These are phyloP conservation scores for Penaeus indicus DNA, from an alignment of 1,140 invertebrate genomes.

Conservation along the genomic window DNA sequence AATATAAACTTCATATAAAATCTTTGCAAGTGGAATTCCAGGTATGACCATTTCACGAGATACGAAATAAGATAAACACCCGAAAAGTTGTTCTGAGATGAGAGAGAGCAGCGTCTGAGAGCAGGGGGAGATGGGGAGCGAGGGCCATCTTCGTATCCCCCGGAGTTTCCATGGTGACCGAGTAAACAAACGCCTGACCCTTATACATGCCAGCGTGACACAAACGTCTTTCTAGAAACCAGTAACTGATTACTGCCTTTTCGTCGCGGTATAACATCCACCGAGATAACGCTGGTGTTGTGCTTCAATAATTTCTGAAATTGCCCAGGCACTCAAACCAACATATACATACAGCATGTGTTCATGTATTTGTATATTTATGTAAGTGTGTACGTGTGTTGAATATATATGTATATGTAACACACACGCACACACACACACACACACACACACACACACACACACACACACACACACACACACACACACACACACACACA, in stretches of 20 bases:
- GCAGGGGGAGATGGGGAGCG: neutral
- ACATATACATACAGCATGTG: too few species aligned
- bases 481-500: neutral
- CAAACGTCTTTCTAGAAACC: too few species aligned
- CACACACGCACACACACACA: neutral
- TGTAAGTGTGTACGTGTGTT: neutral
- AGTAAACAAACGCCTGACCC: too few species aligned
- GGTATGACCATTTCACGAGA: neutral
- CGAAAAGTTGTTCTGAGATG: neutral
- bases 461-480: slow-evolving; percentile 26
- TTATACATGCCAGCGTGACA: too few species aligned
- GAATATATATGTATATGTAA: neutral
- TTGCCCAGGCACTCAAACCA: too few species aligned
- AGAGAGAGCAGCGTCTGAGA: neutral
- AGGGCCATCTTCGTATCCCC: neutral
- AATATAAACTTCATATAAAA: neutral
- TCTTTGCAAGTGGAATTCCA: neutral
- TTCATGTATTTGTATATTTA: neutral
- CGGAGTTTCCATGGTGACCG: too few species aligned
- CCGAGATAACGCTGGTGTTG: too few species aligned
- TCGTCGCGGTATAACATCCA: too few species aligned
- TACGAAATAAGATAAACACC: neutral
- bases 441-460: slow-evolving; percentile 22
- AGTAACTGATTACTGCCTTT: too few species aligned
- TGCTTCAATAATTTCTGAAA: too few species aligned